Evolutionary conservation across 2,888 invertebrate species (phyloP), one percentile per base, ranked within the genome.

Genomic region (Drosophila nr. perissopoda): DNA sequence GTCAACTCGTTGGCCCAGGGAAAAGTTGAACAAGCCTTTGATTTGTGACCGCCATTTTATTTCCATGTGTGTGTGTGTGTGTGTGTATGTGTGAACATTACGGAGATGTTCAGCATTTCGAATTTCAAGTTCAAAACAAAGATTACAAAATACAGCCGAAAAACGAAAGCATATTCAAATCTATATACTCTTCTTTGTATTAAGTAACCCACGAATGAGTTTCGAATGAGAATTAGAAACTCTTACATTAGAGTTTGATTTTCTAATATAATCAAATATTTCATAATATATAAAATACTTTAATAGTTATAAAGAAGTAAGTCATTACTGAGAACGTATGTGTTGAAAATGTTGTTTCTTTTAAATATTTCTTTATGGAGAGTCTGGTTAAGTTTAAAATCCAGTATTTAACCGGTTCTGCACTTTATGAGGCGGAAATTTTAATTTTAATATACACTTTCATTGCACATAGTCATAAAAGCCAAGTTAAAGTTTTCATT

Each of bases 81-180:
- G 33, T 53, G 31, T 40, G 21, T 57, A 25, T 46, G 25, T 40
- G 40, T 56, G 25, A 48, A 36, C 40, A 82, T 71, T 67, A 79
- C 80, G 88, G 69, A 86, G 71, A 79, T 87, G 84, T 58, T 66
- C 73, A 57, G 48, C 68, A 64, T 62, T 77, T 79, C 51, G 36
- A 72, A 64, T 80, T 84, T 85, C 85, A 85, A 85, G 89, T 87
- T 85, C 84, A 84, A 69, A 76, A 53, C 87, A 79, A 70, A 86
- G 81, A 73, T 68, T 70, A 87, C 57, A 70, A 76, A 71, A 69
- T 62, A 54, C 79, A 79, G 53, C 40, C 61, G 27, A 42, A 58
- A 72, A 64, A 53, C 81, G 57, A 80, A 80, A 76, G 60, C 61
- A 56, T 38, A 21, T 10, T 27, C 25, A 42, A 40, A 11, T 42